Evolutionary conservation across 2,113 vertebrate species (phyloP).

Genomic region (Alces alces): DNA sequence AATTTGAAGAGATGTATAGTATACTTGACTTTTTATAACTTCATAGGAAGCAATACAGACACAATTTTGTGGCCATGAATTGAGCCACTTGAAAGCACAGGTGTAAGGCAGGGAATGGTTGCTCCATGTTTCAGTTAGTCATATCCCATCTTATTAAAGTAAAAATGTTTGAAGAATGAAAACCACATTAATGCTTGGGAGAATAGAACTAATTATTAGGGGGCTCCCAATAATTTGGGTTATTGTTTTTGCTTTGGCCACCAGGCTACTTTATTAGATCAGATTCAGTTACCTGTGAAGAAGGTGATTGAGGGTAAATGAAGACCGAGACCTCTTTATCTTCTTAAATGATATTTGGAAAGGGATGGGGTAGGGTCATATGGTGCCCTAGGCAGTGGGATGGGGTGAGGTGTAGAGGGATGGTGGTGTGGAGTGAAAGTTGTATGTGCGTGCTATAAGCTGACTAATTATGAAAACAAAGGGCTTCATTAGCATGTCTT

Average conservation of each 20-base stretch:
- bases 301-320: background rate
- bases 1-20: background rate
- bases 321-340: background rate
- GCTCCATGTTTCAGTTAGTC: background rate
- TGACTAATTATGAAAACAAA: background rate
- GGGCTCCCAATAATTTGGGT: background rate
- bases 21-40: background rate
- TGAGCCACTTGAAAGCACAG: constrained; percentile 16
- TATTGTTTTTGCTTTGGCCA: background rate
- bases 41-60: background rate
- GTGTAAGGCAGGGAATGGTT: background rate
- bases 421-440: background rate
- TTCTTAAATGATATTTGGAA: background rate
- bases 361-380: background rate
- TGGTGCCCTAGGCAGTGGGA: background rate
- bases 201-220: background rate
- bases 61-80: background rate
- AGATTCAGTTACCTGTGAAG: background rate
- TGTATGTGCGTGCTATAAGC: background rate
- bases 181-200: background rate
- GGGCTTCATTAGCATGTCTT: background rate
- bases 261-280: background rate
- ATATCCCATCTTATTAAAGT: background rate
- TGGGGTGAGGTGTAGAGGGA: no score
- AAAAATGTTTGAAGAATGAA: background rate